Evolutionary conservation across 2,113 vertebrate genomes (phyloP).

Genomic region (Illadopsis cleaveri): DNA sequence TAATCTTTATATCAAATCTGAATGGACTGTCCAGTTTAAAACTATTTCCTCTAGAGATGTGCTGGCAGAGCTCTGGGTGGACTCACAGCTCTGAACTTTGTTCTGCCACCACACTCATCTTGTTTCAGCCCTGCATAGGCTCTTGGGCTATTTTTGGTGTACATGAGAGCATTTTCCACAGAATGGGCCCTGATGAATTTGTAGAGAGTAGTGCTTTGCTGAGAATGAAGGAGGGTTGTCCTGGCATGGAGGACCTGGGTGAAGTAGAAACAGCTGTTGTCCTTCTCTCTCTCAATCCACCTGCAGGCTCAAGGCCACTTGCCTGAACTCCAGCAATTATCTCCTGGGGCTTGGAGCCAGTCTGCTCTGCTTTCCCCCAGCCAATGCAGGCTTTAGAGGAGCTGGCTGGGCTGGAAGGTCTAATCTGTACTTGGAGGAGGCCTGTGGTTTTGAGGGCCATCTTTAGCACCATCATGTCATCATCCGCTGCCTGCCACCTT

Average conservation of each 20-base stretch:
- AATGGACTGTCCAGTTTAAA: not conserved
- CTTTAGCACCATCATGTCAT: not conserved
- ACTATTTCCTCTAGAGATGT: not conserved
- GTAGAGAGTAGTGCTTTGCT: not conserved
- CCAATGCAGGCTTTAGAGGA: not conserved
- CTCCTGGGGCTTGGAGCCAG: not conserved
- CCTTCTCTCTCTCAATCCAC: not conserved
- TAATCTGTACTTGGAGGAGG: not conserved
- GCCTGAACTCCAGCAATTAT: not conserved
- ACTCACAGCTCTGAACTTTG: not conserved
- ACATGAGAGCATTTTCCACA: not conserved
- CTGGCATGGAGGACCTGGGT: not conserved
- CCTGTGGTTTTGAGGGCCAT: not conserved
- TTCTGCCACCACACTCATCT: not conserved
- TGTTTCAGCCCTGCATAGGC: not conserved
- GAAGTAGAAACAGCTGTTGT: conserved; percentile 44
- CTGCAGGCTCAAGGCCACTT: not conserved
- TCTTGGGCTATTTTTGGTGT: not conserved
- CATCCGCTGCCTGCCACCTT: not conserved
- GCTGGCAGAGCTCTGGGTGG: not conserved
- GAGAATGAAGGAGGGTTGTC: not conserved
- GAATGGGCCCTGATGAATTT: conserved; percentile 16
- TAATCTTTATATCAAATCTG: not conserved
- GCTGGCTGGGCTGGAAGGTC: not conserved
- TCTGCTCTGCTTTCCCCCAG: not conserved